Conservation (phyloP, 2,888 invertebrate species). For the Macropis europaea region DNA sequence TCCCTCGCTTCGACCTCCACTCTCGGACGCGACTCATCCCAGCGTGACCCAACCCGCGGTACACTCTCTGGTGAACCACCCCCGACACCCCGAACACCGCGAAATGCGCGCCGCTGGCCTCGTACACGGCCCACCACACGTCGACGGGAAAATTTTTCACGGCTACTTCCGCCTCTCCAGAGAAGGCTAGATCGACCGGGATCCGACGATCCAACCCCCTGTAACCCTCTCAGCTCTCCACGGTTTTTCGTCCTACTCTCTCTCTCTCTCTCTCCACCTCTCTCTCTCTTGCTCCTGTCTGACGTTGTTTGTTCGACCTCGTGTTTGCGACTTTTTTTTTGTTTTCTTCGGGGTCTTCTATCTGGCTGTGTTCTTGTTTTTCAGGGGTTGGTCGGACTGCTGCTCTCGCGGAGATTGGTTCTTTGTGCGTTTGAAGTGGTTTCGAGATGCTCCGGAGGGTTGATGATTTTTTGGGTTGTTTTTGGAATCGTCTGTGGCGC, state of each 20-base stretch:
- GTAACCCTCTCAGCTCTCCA: slow-evolving; percentile 24
- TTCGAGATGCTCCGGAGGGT: too few species aligned
- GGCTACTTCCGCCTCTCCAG: slow-evolving; percentile 69
- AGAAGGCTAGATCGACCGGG: slow-evolving; percentile 61
- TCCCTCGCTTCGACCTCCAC: slow-evolving; percentile 36
- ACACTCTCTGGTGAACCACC: slow-evolving; percentile 78
- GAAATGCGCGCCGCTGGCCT: slow-evolving; percentile 73
- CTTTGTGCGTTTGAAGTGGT: too few species aligned
- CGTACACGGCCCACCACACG: slow-evolving; percentile 71
- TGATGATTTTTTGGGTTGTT: too few species aligned
- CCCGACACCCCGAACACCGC: slow-evolving; percentile 78
- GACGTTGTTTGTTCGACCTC: slow-evolving; percentile 59
- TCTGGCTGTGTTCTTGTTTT: too few species aligned
- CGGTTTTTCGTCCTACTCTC: slow-evolving; percentile 6
- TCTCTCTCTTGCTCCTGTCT: slow-evolving; percentile 34
- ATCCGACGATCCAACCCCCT: slow-evolving; percentile 64
- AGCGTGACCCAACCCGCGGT: slow-evolving; percentile 71
- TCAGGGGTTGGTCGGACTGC: too few species aligned
- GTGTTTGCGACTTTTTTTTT: slow-evolving; percentile 43
- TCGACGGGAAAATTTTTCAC: slow-evolving; percentile 74
- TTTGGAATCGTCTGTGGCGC: too few species aligned
- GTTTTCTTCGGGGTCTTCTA: not conserved
- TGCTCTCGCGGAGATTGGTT: too few species aligned
- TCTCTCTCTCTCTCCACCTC: not conserved
- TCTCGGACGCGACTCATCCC: slow-evolving; percentile 63